These are phyloP conservation scores for Priocnemis perturbator DNA, from an alignment of 2,888 invertebrate genomes.

Conservation along the genomic window DNA sequence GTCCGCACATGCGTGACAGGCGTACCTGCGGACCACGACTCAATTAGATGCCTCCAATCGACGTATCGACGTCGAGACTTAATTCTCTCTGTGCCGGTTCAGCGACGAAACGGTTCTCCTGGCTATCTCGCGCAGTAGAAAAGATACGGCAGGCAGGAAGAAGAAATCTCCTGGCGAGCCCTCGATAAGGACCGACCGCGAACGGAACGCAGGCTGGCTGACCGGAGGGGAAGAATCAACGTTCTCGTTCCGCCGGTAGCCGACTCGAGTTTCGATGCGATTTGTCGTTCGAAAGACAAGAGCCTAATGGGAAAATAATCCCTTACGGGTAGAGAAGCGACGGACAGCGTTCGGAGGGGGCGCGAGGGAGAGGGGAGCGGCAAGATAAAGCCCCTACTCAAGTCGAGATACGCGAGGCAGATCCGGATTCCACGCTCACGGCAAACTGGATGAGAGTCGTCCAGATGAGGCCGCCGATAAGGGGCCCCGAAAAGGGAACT, in stretches of 20 bases:
- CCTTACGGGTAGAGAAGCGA: constrained; percentile 36
- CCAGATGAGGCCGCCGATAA: constrained; percentile 9
- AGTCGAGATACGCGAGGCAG: not conserved
- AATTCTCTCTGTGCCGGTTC: too few relatives aligned
- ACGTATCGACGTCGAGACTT: too few relatives aligned
- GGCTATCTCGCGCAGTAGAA: too few relatives aligned
- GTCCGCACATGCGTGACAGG: too few relatives aligned
- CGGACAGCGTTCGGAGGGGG: constrained; percentile 47
- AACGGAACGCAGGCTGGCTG: too few relatives aligned
- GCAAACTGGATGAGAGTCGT: not conserved
- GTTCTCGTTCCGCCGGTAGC: constrained; percentile 33
- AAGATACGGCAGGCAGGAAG: too few relatives aligned
- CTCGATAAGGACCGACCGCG: too few relatives aligned
- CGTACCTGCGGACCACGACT: too few relatives aligned
- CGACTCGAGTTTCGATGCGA: constrained; percentile 54
- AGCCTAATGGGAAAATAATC: constrained; percentile 72
- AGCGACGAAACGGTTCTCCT: too few relatives aligned
- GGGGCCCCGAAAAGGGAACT: not conserved
- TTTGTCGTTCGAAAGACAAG: constrained; percentile 63
- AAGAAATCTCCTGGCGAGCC: too few relatives aligned
- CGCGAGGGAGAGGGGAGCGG: constrained; percentile 48
- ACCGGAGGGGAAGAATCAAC: constrained; percentile 32
- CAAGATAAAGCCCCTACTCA: constrained; percentile 13
- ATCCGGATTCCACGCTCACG: constrained; percentile 3
- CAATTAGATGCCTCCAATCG: too few relatives aligned